phyloP scores from a whole-genome alignment of 2,113 vertebrate species.

The Elaphurus davidianus region DNA sequence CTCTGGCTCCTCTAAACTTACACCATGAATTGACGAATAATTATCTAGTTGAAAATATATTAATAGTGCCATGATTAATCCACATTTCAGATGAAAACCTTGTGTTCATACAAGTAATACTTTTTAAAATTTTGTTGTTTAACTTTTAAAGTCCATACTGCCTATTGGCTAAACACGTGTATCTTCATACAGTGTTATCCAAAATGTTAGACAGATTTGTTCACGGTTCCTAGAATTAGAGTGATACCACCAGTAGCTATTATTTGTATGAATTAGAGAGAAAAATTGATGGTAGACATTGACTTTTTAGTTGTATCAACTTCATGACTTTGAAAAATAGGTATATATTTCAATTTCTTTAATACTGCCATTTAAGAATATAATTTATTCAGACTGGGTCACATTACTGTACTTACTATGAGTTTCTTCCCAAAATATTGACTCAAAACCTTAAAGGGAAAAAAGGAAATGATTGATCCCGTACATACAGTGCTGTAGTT shows the following conservation, averaged over 20 bases:
- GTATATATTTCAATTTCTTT: not conserved
- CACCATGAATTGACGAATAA: not conserved
- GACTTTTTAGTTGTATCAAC: not conserved
- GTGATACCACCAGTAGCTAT: not conserved
- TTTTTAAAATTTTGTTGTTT: not conserved
- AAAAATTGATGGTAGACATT: not conserved
- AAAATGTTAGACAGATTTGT: not conserved
- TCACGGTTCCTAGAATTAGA: not conserved
- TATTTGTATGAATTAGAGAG: not conserved
- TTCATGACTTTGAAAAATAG: not conserved
- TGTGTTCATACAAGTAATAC: not conserved
- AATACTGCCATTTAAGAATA: not conserved
- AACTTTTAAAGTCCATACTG: not conserved
- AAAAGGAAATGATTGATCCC: not conserved
- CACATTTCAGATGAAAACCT: not conserved
- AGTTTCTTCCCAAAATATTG: conserved; percentile 55
- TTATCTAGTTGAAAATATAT: not conserved
- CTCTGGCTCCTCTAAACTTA: not conserved
- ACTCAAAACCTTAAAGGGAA: conserved; percentile 31
- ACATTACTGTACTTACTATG: not conserved
- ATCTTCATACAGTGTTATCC: not conserved
- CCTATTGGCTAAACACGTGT: not conserved
- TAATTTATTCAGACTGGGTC: conserved; percentile 46
- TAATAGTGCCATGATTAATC: not conserved
- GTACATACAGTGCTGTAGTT: not conserved